Evolutionary conservation across 2,888 invertebrate species (phyloP).

Genomic region (Papilio demoleus): DNA sequence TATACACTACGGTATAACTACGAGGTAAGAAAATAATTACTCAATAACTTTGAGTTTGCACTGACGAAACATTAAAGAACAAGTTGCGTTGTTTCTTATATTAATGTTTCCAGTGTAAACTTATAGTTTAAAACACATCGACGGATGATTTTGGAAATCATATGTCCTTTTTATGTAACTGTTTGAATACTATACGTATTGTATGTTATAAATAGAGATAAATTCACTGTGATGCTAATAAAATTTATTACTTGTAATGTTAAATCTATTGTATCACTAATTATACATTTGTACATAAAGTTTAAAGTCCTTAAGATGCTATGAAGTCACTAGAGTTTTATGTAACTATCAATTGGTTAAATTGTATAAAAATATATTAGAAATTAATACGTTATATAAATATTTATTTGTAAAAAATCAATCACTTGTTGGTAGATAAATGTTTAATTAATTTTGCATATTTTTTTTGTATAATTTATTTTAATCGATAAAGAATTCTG

Average conservation of each 20-base stretch:
- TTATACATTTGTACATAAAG: slow-evolving; percentile 45
- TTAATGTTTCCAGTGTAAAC: neutral
- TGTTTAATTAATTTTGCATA: slow-evolving; percentile 43
- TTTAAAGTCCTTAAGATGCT: slow-evolving; percentile 47
- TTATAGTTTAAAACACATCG: slow-evolving; percentile 38
- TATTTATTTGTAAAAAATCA: slow-evolving; percentile 41
- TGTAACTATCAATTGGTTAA: slow-evolving; percentile 54
- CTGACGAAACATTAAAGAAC: neutral
- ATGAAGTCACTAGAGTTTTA: slow-evolving; percentile 52
- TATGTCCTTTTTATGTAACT: slow-evolving; percentile 40
- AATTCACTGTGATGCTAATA: slow-evolving; percentile 81
- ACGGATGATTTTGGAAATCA: slow-evolving; percentile 2
- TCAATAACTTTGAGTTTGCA: neutral
- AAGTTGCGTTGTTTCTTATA: neutral
- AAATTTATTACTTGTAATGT: slow-evolving; percentile 62
- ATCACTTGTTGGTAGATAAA: slow-evolving; percentile 34
- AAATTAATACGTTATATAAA: slow-evolving; percentile 42
- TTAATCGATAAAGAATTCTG: slow-evolving; percentile 56
- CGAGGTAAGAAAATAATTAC: neutral
- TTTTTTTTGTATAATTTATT: slow-evolving; percentile 54
- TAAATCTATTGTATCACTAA: slow-evolving; percentile 47
- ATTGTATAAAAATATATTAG: slow-evolving; percentile 48
- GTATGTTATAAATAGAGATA: slow-evolving; percentile 51
- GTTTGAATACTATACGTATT: slow-evolving; percentile 41
- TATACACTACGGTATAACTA: slow-evolving; percentile 10